Conservation (phyloP, 1,140 invertebrate genomes). For the Sesamia nonagrioides region DNA sequence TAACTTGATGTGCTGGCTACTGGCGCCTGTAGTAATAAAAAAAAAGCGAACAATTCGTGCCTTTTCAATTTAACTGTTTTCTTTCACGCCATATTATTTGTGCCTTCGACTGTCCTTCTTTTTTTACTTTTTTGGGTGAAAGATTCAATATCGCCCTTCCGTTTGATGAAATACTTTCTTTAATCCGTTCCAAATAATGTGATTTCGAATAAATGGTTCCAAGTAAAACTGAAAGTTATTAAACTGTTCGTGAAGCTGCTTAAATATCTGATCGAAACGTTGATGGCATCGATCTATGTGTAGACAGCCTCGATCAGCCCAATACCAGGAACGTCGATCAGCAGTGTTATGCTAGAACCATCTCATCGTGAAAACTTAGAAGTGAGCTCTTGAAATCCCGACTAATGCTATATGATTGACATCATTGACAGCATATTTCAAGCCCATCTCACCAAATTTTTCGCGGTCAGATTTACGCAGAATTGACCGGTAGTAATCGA, state of each 20-base stretch:
- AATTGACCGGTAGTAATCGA: too few species aligned
- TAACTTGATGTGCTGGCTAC: too few species aligned
- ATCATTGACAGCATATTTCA: too few species aligned
- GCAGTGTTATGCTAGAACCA: too few species aligned
- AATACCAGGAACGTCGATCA: neutral
- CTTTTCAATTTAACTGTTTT: constrained; percentile 32
- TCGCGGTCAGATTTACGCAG: too few species aligned
- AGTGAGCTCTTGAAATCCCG: neutral
- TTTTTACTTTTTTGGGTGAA: constrained; percentile 7
- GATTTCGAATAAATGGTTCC: too few species aligned
- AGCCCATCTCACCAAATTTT: too few species aligned
- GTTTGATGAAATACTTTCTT: neutral
- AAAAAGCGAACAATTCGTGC: constrained; percentile 3
- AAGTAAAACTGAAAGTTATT: too few species aligned
- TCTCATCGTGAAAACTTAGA: too few species aligned
- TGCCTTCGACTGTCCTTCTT: constrained; percentile 18
- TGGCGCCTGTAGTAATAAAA: too few species aligned
- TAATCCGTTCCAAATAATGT: neutral
- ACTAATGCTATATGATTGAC: too few species aligned
- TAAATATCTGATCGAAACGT: neutral
- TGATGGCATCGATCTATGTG: neutral
- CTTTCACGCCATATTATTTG: constrained; percentile 4
- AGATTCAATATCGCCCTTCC: constrained; percentile 6
- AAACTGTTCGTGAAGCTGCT: neutral
- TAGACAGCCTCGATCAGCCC: neutral